Percentiles rank a stretch among this genome's conserved stretches.
phyloP scores from a whole-genome alignment of 2,888 invertebrate species.

The Eremobia ochroleuca region DNA sequence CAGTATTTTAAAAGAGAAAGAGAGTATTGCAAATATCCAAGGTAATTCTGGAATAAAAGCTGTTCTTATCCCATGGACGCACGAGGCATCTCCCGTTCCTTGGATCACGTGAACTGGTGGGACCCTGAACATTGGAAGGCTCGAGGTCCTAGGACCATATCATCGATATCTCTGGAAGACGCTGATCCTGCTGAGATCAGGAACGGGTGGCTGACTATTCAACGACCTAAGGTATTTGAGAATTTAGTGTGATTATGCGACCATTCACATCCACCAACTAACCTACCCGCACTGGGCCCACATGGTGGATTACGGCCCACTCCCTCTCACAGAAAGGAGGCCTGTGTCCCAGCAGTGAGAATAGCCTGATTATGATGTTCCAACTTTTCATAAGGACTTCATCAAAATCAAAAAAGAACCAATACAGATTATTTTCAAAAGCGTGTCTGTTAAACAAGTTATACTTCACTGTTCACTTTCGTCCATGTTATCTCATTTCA shows the following conservation, averaged over 20 bases:
- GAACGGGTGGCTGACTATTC: constrained; percentile 86
- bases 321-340: too few relatives aligned
- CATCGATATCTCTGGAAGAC: constrained; percentile 81
- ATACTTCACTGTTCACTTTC: neutral
- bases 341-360: too few relatives aligned
- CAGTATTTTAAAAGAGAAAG: neutral
- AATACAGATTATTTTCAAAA: neutral
- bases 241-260: neutral
- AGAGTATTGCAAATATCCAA: neutral
- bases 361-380: neutral
- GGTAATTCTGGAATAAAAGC: neutral
- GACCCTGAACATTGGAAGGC: constrained; percentile 82
- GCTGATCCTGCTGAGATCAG: constrained; percentile 82
- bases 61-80: constrained; percentile 73
- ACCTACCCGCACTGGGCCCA: too few relatives aligned
- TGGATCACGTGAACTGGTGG: constrained; percentile 87
- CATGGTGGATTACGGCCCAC: too few relatives aligned
- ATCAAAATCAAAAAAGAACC: neutral
- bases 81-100: constrained; percentile 78
- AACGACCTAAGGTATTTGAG: constrained; percentile 77
- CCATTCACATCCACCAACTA: neutral
- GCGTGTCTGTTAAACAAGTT: neutral
- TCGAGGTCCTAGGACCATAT: constrained; percentile 74
- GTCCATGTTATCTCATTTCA: neutral
- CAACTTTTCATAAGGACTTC: neutral